Base-by-base conservation (phyloP, 2,797 vertebrate species). In the Artibeus jamaicensis region DNA sequence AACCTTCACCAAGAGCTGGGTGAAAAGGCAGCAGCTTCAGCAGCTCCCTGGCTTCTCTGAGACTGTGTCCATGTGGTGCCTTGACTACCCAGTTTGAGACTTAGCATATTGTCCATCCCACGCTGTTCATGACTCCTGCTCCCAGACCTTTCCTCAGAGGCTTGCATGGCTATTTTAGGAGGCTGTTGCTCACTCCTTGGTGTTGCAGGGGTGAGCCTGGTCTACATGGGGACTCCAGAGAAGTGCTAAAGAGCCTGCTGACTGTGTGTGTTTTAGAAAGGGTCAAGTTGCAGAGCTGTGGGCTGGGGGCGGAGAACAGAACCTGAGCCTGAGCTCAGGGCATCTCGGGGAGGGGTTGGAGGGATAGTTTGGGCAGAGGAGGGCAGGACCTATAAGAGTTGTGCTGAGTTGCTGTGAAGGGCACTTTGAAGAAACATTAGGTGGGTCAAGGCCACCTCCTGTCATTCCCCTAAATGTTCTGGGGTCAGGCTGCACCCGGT, bases 41-140 rank as follows among this genome's bases (percentile, higher is more conserved):
- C 0, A 0, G 6, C 21, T n/a, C 14, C 39, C n/a, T 19, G 26
- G 48, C 37, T 8, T 84, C 34, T 77, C n/a, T 48, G 53, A 7
- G 55, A 6, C 42, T 29, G 5, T 42, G 37, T 19, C 4, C 21
- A 14, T 1, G 1, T 6, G 29, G 7, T 14, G 2, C 24, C 12
- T 37, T 57, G 22, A 37, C 5, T 53, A 44, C 21, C 4, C 53
- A 57, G 71, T 37, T 57, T 53, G 42, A 65, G 39, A 37, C 3
- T 34, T n/a, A 26, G 44, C 3, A 10, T 9, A 3, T 21, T 18
- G n/a, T 39, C 26, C n/a, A 8, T 44, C 26, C 55, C 2, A 8
- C 1, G 34, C 16, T 0, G 2, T 22, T 86, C 76, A 29, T 55
- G 11, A 55, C 24, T 77, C 14, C 67, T 85, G 59, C 16, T 67